Evolutionary conservation across 2,113 vertebrate species (phyloP).

Genomic region (Engraulis encrasicolus): DNA sequence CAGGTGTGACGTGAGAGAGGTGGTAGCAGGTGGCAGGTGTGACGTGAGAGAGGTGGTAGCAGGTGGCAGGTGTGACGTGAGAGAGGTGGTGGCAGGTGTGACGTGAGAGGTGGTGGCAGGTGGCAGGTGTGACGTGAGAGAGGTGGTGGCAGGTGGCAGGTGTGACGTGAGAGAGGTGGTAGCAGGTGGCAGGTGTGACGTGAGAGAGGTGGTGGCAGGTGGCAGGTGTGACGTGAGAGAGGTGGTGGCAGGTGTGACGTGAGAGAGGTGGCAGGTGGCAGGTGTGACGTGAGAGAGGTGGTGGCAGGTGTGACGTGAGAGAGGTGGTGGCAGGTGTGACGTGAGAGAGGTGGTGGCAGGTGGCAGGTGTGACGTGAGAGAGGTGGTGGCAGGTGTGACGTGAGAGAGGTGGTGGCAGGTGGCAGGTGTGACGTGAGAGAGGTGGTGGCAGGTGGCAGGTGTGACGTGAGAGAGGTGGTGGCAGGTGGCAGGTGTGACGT

Average conservation of each 20-base stretch:
- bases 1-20: background rate
- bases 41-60: background rate
- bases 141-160: background rate
- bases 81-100: background rate
- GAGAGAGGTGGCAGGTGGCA: too few species aligned
- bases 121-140: background rate
- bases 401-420: background rate
- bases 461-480: background rate
- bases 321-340: background rate
- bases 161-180: background rate
- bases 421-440: background rate
- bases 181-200: background rate
- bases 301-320: background rate
- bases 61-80: background rate
- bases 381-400: background rate
- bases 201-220: background rate
- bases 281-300: background rate
- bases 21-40: background rate
- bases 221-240: background rate
- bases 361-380: background rate
- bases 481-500: background rate
- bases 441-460: background rate
- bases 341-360: background rate
- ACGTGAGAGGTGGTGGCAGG: background rate
- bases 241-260: background rate